Base-by-base conservation (phyloP, 2,888 invertebrate species). In the Tetragnatha montana region DNA sequence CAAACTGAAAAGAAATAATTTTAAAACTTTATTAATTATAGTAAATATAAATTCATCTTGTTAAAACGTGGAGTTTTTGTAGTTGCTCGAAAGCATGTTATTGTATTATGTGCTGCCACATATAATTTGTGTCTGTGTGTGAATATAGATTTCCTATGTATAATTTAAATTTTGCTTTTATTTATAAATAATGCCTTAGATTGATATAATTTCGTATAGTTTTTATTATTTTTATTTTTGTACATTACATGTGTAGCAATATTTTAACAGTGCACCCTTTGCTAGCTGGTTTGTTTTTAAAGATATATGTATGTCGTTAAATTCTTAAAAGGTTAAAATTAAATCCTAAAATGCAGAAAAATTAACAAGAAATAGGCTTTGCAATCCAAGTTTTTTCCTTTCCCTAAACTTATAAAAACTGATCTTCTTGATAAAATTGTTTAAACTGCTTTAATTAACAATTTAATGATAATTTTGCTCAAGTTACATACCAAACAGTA, bases 81-180 rank as follows among this genome's bases (percentile, higher is more conserved):
- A 87, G 87, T 92, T 50, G 81, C 73, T 82, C 74, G 69, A 83
- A 49, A 71, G 85, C 85, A 85, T 85, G 85, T 79, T 79, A 71
- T 35, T 79, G 85, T 85, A 79, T 69, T 85, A 80, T 86, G 80
- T 86, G 79, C 86, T 80, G 86, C 86, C 22, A 60, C 51, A 80
- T 68, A 80, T 86, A 74, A 80, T 86, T 82, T 82, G 86, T 86
- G 73, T 82, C 50, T 78, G 22, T 71, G 81, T 88, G 21, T 75
- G 14, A 74, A 35, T 74, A 71, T 60, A 35, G 69, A 60, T 75
- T 79, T 73, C 49, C 50, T 79, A 60, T 79, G 68, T 79, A 82
- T 83, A 60, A 91, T 91, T 91, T 88, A 79, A 79, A 22, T 78
- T 76, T 91, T 71, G 47, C 81, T 88, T 79, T 88, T 83, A 51